A percentile compares a stretch with the other conserved stretches of the same genome.
These are phyloP conservation scores for Sprattus sprattus DNA, from an alignment of 2,113 vertebrate genomes.

Conservation along the genomic window DNA sequence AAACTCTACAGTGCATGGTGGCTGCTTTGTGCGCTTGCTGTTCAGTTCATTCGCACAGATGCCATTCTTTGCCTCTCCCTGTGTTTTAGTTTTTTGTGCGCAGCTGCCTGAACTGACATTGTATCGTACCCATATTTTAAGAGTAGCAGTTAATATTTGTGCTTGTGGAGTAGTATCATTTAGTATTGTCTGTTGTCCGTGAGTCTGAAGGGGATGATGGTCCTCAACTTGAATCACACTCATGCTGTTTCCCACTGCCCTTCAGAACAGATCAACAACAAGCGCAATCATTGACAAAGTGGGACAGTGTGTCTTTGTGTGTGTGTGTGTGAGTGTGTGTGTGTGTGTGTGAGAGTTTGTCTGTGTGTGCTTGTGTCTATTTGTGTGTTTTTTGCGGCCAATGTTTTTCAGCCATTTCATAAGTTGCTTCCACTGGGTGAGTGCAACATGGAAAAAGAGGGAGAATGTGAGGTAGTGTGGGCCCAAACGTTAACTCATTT, in stretches of 20 bases:
- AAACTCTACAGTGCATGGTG: too few relatives aligned
- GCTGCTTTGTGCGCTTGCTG: too few relatives aligned
- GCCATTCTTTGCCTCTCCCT: too few relatives aligned
- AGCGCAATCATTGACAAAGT: not conserved
- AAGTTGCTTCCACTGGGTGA: too few relatives aligned
- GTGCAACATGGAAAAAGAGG: too few relatives aligned
- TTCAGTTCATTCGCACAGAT: too few relatives aligned
- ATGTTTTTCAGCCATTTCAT: too few relatives aligned
- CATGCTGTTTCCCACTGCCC: not conserved
- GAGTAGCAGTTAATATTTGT: not conserved
- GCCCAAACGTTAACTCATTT: too few relatives aligned
- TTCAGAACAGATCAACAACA: not conserved
- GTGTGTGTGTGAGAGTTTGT: not conserved
- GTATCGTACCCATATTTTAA: too few relatives aligned
- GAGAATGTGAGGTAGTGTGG: too few relatives aligned
- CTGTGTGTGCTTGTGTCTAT: not conserved
- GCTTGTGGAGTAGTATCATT: not conserved
- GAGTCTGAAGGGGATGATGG: not conserved
- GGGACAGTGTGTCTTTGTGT: not conserved
- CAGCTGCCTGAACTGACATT: too few relatives aligned
- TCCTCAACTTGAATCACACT: not conserved
- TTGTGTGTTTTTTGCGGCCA: not conserved
- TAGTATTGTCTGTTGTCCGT: not conserved
- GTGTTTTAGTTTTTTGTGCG: too few relatives aligned
- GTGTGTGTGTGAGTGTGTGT: not conserved